Evolutionary conservation across 2,888 invertebrate species (phyloP).

Genomic region (Perdita meconis): DNA sequence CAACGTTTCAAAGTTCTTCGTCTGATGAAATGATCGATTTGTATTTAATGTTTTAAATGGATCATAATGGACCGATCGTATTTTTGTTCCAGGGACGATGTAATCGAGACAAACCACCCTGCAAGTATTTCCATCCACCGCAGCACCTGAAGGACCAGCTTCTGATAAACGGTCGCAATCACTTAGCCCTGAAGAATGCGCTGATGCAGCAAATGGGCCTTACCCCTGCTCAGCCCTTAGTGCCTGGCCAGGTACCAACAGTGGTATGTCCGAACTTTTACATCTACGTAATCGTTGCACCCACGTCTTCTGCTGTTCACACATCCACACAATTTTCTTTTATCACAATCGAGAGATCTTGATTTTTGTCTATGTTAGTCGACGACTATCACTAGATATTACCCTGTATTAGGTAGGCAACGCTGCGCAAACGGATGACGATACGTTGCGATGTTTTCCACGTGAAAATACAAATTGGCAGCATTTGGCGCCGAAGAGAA

Average conservation of each 20-base stretch:
- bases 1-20: background rate
- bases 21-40: background rate
- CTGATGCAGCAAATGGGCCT: conserved; percentile 98
- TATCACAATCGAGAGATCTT: conserved; percentile 69
- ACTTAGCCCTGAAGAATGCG: conserved; percentile 99
- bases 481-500: too few relatives aligned
- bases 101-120: conserved; percentile 99
- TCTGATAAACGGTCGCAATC: conserved; percentile 99
- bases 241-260: conserved; percentile 96
- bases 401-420: conserved; percentile 60
- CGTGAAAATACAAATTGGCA: background rate
- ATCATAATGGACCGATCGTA: conserved; percentile 5
- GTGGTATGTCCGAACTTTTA: conserved; percentile 90
- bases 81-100: conserved; percentile 95
- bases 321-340: conserved; percentile 70
- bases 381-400: conserved; percentile 69
- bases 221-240: conserved; percentile 94
- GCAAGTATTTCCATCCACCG: conserved; percentile 99
- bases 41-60: background rate
- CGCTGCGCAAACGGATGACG: conserved; percentile 62
- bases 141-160: conserved; percentile 99
- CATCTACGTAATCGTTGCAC: conserved; percentile 65
- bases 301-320: conserved; percentile 72
- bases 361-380: conserved; percentile 72
- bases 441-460: conserved; percentile 20